Conservation (phyloP, 2,113 vertebrate genomes). For the Lepisosteus osseus region DNA sequence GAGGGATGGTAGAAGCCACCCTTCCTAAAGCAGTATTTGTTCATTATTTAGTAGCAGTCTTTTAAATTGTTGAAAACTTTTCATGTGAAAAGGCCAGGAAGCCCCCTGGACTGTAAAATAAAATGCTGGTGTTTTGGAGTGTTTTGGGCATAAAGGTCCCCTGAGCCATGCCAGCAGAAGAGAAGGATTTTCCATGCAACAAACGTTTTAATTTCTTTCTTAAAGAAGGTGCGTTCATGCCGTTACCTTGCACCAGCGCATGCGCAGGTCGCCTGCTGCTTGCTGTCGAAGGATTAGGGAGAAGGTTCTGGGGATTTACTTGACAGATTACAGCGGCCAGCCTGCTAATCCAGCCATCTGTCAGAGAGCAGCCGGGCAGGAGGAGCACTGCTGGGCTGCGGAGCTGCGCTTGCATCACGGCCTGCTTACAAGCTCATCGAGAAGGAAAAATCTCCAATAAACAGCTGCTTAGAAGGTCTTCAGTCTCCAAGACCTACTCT, state of each 20-base stretch:
- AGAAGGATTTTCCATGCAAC: too few species aligned
- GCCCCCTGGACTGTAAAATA: too few species aligned
- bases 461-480: not conserved
- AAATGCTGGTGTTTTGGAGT: too few species aligned
- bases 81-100: too few species aligned
- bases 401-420: not conserved
- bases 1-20: too few species aligned
- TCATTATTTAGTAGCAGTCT: too few species aligned
- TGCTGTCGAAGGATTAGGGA: conserved; percentile 42
- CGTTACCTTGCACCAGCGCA: too few species aligned
- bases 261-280: conserved; percentile 27
- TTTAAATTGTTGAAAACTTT: not conserved
- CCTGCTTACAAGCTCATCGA: conserved; percentile 20
- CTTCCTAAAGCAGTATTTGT: too few species aligned
- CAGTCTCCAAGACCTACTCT: not conserved
- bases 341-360: conserved; percentile 71
- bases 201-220: too few species aligned
- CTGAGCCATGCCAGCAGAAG: too few species aligned
- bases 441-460: not conserved
- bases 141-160: too few species aligned
- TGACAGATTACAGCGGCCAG: conserved; percentile 61
- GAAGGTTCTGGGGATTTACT: conserved; percentile 61
- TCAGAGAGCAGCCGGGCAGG: conserved; percentile 61
- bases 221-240: too few species aligned
- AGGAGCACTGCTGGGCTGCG: conserved; percentile 9